Percentiles rank a stretch among this genome's conserved stretches.
Evolutionary conservation across 2,888 invertebrate genomes (phyloP).

Genomic region (Plebejus anna): DNA sequence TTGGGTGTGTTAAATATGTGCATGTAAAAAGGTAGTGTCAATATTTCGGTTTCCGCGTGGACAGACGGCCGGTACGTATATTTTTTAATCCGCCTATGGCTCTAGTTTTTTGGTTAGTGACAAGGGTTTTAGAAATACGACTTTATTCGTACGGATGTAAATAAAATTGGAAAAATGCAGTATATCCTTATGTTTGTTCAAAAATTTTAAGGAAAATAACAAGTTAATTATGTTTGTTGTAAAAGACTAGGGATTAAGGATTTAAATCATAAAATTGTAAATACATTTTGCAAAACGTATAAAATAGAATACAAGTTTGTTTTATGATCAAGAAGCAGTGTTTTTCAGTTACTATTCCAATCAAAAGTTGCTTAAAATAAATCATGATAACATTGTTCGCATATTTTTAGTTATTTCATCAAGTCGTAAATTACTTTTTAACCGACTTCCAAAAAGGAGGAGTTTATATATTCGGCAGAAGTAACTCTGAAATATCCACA

Average conservation of each 20-base stretch:
- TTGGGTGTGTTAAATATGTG: not conserved
- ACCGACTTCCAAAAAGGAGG: too few relatives aligned
- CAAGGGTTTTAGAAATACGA: not conserved
- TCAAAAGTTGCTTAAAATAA: too few relatives aligned
- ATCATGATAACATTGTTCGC: too few relatives aligned
- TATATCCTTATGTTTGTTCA: not conserved
- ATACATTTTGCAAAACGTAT: too few relatives aligned
- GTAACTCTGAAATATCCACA: too few relatives aligned
- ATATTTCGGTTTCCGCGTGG: not conserved
- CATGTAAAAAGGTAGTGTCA: conserved; percentile 7
- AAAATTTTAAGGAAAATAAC: not conserved
- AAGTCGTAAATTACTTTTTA: not conserved
- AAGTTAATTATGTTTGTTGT: too few relatives aligned
- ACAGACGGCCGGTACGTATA: not conserved
- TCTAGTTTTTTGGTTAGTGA: conserved; percentile 2
- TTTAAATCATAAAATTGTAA: too few relatives aligned
- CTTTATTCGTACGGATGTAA: not conserved
- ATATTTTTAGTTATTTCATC: not conserved
- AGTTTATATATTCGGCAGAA: too few relatives aligned
- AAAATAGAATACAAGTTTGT: too few relatives aligned
- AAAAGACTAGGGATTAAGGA: too few relatives aligned
- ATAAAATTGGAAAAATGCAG: not conserved
- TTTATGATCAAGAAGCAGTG: too few relatives aligned
- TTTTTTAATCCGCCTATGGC: conserved; percentile 13
- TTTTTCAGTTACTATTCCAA: too few relatives aligned